phyloP scores from a whole-genome alignment of 2,888 invertebrate species.

The Epirrita christyi region DNA sequence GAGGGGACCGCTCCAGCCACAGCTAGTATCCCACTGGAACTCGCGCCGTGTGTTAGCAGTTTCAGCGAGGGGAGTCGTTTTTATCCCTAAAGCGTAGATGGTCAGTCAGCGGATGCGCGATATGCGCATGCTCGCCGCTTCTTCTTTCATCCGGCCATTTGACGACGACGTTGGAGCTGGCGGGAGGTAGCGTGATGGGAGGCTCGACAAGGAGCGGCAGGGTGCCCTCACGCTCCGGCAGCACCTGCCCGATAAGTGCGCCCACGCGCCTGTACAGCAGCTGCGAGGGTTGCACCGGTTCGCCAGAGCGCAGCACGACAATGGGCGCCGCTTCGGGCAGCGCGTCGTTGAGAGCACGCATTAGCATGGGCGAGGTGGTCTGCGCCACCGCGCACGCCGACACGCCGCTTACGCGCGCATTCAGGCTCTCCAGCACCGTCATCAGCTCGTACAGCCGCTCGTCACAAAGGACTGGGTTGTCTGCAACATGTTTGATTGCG shows the following conservation, averaged over 20 bases:
- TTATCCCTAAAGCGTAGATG: constrained; percentile 66
- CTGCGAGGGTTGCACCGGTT: constrained; percentile 48
- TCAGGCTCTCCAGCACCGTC: constrained; percentile 88
- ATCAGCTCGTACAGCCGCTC: constrained; percentile 89
- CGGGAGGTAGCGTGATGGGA: constrained; percentile 70
- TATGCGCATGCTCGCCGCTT: constrained; percentile 54
- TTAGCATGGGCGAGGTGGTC: constrained; percentile 62
- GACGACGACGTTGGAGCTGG: constrained; percentile 66
- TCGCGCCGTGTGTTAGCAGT: constrained; percentile 3
- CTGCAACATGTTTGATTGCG: constrained; percentile 75
- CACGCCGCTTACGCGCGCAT: constrained; percentile 89
- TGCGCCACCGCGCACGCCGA: constrained; percentile 81
- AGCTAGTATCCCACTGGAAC: constrained; percentile 10
- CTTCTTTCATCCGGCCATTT: constrained; percentile 71
- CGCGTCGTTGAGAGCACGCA: constrained; percentile 71
- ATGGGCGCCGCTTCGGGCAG: constrained; percentile 55
- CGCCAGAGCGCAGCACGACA: constrained; percentile 52
- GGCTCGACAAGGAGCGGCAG: constrained; percentile 73
- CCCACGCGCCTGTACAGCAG: constrained; percentile 68
- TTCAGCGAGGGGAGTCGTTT: constrained; percentile 28
- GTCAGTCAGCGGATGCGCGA: constrained; percentile 66
- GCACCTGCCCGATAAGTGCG: constrained; percentile 67
- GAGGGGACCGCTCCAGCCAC: constrained; percentile 3
- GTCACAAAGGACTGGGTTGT: constrained; percentile 93
- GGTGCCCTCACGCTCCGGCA: constrained; percentile 65